Base-by-base conservation (phyloP, 2,113 vertebrate species). In the Cyprinodon variegatus region DNA sequence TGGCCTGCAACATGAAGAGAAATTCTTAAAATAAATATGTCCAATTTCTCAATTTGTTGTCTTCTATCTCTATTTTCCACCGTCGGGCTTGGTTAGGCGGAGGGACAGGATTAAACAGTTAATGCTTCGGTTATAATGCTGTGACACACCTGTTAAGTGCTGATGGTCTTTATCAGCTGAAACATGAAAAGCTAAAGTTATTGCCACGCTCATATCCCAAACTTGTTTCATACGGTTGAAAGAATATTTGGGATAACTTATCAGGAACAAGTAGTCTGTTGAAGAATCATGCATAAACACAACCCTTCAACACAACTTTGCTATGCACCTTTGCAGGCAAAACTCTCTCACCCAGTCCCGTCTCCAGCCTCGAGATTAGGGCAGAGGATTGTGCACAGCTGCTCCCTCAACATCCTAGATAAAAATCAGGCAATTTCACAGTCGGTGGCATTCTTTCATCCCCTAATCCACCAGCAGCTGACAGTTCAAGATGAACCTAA, bases 341-440 rank as follows among this genome's bases (percentile, higher is more conserved):
- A 29, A 38, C 77, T 80, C 76, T 73, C 69, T 78, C 46, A 60
- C 74, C 63, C 10, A 45, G 82, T 82, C 77, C 83, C 70, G 81
- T 84, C 90, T 85, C 87, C 68, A 73, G 84, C 65, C 82, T 68
- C 68, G 17, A 90, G 89, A 92, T 94, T 93, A 93, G 91, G 88
- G 85, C 85, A 83, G 88, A 84, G 87, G 91, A 92, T 92, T 93
- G 92, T 87, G 87, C 91, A 93, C 93, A 93, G 91, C 93, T 93
- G 92, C 88, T 90, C 85, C 85, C 84, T 57, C 88, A 90, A 90
- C 91, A 90, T 90, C 90, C 84, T 89, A 72, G 91, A 92, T 93
- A 93, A 89, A 93, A 94, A 93, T 93, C 90, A 90, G 86, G 90
- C 90, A 94, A 94, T 94, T 95, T 94, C 92, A 93, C 93, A 95